Evolutionary conservation across 2,113 vertebrate genomes (phyloP), one percentile per base, ranked within the genome.

Genomic region (Dipodomys spectabilis): DNA sequence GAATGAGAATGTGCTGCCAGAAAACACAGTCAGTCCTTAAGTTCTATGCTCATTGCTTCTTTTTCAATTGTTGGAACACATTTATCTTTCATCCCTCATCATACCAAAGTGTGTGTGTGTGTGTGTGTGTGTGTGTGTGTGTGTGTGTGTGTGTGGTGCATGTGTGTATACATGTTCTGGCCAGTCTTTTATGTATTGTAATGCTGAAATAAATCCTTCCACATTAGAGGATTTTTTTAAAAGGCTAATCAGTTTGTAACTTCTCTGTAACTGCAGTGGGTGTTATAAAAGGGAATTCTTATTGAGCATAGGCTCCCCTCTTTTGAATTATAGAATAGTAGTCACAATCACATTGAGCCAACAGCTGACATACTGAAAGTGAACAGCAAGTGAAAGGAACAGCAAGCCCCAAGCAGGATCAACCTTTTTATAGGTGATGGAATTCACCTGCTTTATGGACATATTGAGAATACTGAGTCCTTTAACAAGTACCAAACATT

Each of bases 1-100:
- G 6, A 49, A 45, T n/a, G 10, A 28, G 0, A 6, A 0, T 2
- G 1, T 0, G 12, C 0, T 23, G 0, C n/a, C 18, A 73, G 30
- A 20, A 62, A 83, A 77, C 15, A 78, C 23, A 57, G 15, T 18
- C 53, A 57, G 53, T 57, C 49, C 28, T 20, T 65, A 25, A 18
- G 5, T 49, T 10, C 6, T 64, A 57, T 57, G 13, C 65, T 71
- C 39, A 80, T 68, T 69, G 16, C 6, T 83, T 28, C 28, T 68
- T 73, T 27, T 49, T 49, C 39, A 53, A 53, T 57, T 57, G 53
- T 57, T 57, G 53, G 53, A 57, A 57, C 53, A 57, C 53, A 15
- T 57, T 57, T 57, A 57, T 57, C 53, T 57, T 57, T 16, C 15
- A 16, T 57, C 53, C 53, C 53, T 57, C 53, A 57, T 18, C 53